phyloP scores from a whole-genome alignment of 1,140 invertebrate species.

The Belonocnema kinseyi region DNA sequence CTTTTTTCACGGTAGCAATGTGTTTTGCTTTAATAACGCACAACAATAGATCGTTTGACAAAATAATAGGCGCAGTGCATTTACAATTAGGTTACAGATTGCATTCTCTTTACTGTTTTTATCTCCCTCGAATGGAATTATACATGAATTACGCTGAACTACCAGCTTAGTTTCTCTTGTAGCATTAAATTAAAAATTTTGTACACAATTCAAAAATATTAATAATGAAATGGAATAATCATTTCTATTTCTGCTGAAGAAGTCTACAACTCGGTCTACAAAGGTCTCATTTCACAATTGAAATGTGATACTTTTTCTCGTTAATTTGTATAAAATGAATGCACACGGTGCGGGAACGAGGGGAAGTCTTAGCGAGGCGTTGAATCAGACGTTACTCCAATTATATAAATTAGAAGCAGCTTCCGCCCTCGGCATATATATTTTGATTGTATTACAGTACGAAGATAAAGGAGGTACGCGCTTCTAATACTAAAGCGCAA shows the following conservation, averaged over 20 bases:
- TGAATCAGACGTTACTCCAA: conserved; percentile 23
- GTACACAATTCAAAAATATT: too few species aligned
- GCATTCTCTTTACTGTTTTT: conserved; percentile 6
- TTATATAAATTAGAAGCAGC: conserved; percentile 26
- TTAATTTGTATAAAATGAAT: conserved; percentile 10
- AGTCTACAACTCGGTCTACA: background rate
- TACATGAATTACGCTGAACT: background rate
- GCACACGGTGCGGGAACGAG: background rate
- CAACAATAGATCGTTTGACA: conserved; percentile 1
- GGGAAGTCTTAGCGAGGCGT: conserved; percentile 7
- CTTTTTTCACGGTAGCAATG: background rate
- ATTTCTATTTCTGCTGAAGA: too few species aligned
- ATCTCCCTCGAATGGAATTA: conserved; percentile 1
- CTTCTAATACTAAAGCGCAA: background rate
- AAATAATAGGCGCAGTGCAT: background rate
- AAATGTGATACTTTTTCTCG: conserved; percentile 12
- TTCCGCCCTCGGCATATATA: conserved; percentile 12
- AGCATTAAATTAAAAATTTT: too few species aligned
- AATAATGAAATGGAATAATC: too few species aligned
- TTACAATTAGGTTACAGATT: conserved; percentile 7
- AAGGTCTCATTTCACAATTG: background rate
- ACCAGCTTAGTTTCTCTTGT: too few species aligned
- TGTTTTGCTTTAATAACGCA: conserved; percentile 9
- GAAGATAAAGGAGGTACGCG: background rate
- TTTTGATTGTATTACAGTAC: background rate